Evolutionary conservation across 2,797 vertebrate genomes (phyloP).

Genomic region (Catamblyrhynchus diadema): DNA sequence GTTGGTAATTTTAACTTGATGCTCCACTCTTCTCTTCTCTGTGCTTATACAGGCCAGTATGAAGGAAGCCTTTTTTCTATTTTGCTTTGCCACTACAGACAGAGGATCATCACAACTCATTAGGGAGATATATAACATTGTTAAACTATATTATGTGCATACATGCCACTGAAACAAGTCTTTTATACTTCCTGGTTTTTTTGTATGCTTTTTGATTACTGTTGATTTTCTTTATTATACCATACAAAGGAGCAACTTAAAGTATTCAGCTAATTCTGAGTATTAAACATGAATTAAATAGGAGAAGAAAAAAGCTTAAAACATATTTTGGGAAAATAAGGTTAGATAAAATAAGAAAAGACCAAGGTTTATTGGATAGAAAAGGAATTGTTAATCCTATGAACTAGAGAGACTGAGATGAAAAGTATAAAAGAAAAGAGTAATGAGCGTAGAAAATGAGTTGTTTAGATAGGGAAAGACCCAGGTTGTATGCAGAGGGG

Average conservation of each 20-base stretch:
- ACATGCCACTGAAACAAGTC: neutral
- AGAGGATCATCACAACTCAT: neutral
- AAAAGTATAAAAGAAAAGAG: neutral
- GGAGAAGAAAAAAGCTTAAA: neutral
- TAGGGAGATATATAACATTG: neutral
- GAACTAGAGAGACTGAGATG: neutral
- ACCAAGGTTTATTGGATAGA: slow-evolving; percentile 22
- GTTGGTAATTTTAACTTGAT: neutral
- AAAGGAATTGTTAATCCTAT: slow-evolving; percentile 24
- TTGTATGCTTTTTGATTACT: neutral
- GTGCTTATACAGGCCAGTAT: neutral
- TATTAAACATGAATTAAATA: slow-evolving; percentile 47
- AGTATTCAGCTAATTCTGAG: neutral
- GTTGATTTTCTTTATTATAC: slow-evolving; percentile 9
- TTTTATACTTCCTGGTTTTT: neutral
- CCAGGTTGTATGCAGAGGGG: neutral
- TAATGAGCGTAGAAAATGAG: neutral
- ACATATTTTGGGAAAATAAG: slow-evolving; percentile 28
- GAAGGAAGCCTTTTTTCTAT: neutral
- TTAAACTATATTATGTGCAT: neutral
- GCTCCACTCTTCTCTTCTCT: neutral
- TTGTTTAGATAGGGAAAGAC: neutral
- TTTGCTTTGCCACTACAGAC: neutral
- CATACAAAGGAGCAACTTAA: neutral
- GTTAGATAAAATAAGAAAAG: slow-evolving; percentile 33